A percentile compares a stretch with the other conserved stretches of the same genome.
Evolutionary conservation across 1,140 invertebrate species (phyloP).

Genomic region (Dinoponera quadriceps): DNA sequence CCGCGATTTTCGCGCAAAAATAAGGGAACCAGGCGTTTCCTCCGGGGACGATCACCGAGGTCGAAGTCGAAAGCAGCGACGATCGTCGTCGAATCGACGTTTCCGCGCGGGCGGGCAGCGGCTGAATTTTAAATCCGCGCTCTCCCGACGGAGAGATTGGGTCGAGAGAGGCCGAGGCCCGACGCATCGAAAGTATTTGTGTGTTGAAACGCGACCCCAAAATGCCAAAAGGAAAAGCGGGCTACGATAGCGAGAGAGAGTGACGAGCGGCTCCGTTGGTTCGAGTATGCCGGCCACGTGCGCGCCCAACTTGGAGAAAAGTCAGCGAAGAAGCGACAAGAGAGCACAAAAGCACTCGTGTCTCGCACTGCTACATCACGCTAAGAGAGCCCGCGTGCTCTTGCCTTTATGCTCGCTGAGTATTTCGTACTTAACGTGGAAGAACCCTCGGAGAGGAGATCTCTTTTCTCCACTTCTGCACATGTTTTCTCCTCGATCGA

Average conservation of each 20-base stretch:
- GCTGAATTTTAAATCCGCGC: too few relatives aligned
- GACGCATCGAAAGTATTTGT: slow-evolving; percentile 26
- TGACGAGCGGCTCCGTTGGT: slow-evolving; percentile 29
- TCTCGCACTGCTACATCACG: neutral
- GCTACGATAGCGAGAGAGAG: slow-evolving; percentile 66
- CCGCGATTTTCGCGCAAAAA: too few relatives aligned
- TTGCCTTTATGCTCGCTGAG: neutral
- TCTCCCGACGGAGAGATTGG: neutral
- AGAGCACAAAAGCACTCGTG: slow-evolving; percentile 1
- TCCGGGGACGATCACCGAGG: too few relatives aligned
- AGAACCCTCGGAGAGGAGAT: slow-evolving; percentile 12
- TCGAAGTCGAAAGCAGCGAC: too few relatives aligned
- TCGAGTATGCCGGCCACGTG: slow-evolving; percentile 38
- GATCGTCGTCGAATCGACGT: neutral
- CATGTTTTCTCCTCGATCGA: slow-evolving; percentile 13
- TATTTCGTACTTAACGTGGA: neutral
- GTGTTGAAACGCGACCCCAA: slow-evolving; percentile 25
- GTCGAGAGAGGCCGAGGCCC: neutral
- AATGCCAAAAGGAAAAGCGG: slow-evolving; percentile 57
- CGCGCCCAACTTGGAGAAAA: neutral
- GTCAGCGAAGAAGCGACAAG: neutral
- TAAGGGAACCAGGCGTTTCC: too few relatives aligned
- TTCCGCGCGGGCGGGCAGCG: neutral
- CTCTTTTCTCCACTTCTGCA: slow-evolving; percentile 3
- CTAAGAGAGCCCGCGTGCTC: neutral